phyloP scores from a whole-genome alignment of 1,140 invertebrate species.

The Microplitis mediator region DNA sequence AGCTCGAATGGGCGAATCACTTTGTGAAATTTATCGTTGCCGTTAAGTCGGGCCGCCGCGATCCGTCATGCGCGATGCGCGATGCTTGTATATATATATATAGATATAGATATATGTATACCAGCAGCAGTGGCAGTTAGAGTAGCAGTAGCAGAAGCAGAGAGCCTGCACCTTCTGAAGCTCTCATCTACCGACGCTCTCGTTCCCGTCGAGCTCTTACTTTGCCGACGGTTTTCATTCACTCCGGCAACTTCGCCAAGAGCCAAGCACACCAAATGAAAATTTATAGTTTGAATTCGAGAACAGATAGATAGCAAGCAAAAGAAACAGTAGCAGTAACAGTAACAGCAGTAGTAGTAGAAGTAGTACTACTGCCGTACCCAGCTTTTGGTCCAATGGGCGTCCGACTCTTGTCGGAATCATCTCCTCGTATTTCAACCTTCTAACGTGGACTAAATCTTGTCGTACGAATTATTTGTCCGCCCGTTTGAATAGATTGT shows the following conservation, averaged over 20 bases:
- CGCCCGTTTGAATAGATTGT: constrained; percentile 16
- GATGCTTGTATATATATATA: neutral
- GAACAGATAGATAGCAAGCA: constrained; percentile 7
- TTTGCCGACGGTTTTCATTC: constrained; percentile 14
- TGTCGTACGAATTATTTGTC: constrained; percentile 7
- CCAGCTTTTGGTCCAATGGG: constrained; percentile 1
- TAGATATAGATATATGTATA: too few species aligned
- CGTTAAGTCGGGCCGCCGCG: constrained; percentile 7
- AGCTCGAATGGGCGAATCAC: constrained; percentile 17
- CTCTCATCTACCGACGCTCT: too few species aligned
- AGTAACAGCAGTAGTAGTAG: neutral
- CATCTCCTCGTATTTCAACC: constrained; percentile 15
- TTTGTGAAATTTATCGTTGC: constrained; percentile 20
- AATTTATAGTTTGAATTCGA: constrained; percentile 15
- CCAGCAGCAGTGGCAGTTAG: neutral
- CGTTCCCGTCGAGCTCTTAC: constrained; percentile 5
- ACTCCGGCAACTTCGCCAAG: constrained; percentile 7
- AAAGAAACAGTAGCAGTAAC: neutral
- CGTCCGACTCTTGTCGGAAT: constrained; percentile 4
- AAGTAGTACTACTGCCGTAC: too few species aligned
- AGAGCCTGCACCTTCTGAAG: neutral
- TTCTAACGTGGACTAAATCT: constrained; percentile 14
- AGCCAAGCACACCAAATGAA: constrained; percentile 15
- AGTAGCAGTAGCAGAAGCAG: too few species aligned
- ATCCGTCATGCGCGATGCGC: constrained; percentile 12